Evolutionary conservation across 2,113 vertebrate species (phyloP).

Genomic region (Oxyruncus cristatus): DNA sequence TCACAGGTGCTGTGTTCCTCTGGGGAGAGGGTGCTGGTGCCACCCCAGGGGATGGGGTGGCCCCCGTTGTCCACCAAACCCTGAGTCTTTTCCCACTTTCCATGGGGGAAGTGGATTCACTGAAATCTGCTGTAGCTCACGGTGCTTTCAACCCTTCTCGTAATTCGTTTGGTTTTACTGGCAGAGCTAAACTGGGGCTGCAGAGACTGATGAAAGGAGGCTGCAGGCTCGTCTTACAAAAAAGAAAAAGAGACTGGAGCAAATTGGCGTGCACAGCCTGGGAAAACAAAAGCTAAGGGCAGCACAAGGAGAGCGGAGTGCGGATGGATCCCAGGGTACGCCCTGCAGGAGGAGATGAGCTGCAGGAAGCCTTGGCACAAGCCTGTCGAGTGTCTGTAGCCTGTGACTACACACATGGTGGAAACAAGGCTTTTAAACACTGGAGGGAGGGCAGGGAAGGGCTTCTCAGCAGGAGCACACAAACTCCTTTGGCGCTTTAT

Average conservation of each 20-base stretch:
- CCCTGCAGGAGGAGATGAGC: background rate
- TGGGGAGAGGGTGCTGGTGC: background rate
- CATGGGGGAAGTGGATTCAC: background rate
- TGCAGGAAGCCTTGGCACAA: background rate
- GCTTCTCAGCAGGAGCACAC: background rate
- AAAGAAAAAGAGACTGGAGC: background rate
- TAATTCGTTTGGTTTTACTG: background rate
- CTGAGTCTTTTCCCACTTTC: background rate
- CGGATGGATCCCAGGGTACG: background rate
- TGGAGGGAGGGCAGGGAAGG: background rate
- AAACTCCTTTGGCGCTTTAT: background rate
- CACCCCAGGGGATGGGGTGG: background rate
- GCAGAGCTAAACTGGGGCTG: background rate
- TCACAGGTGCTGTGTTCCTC: rapidly evolving
- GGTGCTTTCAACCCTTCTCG: background rate
- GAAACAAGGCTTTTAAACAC: background rate
- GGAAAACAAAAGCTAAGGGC: conserved; percentile 35
- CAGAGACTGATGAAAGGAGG: background rate
- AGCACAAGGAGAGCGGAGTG: background rate
- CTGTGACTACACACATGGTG: background rate
- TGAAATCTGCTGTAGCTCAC: background rate
- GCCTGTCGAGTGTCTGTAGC: background rate
- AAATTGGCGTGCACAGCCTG: background rate
- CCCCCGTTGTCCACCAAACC: background rate
- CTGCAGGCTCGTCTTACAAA: background rate